phyloP scores from a whole-genome alignment of 2,797 vertebrate genomes.

The Lateolabrax maculatus region DNA sequence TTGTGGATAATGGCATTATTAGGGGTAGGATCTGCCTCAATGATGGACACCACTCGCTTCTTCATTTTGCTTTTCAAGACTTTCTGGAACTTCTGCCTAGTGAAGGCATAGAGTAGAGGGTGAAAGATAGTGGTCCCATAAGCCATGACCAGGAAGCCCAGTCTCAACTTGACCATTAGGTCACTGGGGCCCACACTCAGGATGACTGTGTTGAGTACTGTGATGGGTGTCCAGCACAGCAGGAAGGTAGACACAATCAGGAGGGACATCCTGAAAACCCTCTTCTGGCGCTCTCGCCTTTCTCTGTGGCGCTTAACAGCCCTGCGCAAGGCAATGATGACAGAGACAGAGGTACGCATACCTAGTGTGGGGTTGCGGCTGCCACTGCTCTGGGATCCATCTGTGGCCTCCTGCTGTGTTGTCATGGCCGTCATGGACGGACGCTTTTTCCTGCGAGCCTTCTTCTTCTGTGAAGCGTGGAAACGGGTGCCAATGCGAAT shows the following conservation, averaged over 20 bases:
- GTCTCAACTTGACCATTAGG: conserved; percentile 94
- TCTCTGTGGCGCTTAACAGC: conserved; percentile 97
- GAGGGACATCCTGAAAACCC: conserved; percentile 98
- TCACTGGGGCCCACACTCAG: conserved; percentile 96
- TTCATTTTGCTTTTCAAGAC: conserved; percentile 99
- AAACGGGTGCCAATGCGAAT: conserved; percentile 98
- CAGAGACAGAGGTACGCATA: conserved; percentile 97
- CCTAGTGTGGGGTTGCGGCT: conserved; percentile 92
- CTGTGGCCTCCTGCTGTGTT: conserved; percentile 81
- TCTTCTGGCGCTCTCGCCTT: conserved; percentile 94
- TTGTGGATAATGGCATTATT: conserved; percentile 96
- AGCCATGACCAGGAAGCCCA: conserved; percentile 98
- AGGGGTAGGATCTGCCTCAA: conserved; percentile 94
- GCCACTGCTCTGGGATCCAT: conserved; percentile 90
- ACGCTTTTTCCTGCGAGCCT: conserved; percentile 95
- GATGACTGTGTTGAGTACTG: conserved; percentile 96
- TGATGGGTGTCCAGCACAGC: conserved; percentile 99
- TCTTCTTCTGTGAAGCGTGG: conserved; percentile 96
- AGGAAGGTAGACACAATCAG: conserved; percentile 98
- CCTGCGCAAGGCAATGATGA: conserved; percentile 96
- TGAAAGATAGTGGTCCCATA: conserved; percentile 99
- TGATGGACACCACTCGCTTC: conserved; percentile 96
- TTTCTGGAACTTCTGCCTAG: conserved; percentile 98
- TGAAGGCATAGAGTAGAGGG: conserved; percentile 97
- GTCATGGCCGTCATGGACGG: conserved; percentile 92